These are phyloP conservation scores for Alosa sapidissima DNA, from an alignment of 2,797 vertebrate species.

Conservation along the genomic window DNA sequence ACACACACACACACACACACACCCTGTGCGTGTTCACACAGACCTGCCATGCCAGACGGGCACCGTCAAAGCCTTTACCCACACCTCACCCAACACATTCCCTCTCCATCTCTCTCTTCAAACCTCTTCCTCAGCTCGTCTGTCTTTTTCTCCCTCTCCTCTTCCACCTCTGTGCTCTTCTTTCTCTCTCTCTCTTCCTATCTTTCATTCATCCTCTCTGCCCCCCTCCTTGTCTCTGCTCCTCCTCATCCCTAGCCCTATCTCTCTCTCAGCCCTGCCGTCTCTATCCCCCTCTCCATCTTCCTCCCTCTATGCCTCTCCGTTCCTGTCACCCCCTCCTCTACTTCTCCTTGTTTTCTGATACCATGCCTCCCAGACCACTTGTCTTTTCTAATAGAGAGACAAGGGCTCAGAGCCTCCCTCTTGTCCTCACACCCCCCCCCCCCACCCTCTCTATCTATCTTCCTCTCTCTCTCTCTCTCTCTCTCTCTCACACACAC, in stretches of 20 bases:
- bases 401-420: not conserved
- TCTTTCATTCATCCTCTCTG: not conserved
- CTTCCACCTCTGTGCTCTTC: not conserved
- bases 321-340: not conserved
- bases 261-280: not conserved
- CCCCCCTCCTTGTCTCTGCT: not conserved
- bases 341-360: not conserved
- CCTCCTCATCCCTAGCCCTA: not conserved
- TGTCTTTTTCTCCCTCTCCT: not conserved
- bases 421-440: not conserved
- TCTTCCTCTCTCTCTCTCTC: not conserved
- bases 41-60: constrained; percentile 4
- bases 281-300: not conserved
- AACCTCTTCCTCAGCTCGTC: not conserved
- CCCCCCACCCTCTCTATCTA: not conserved
- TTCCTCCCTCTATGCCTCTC: not conserved
- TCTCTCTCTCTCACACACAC: not conserved
- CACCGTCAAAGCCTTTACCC: not conserved
- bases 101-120: not conserved
- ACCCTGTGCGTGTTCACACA: not conserved
- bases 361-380: not conserved
- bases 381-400: constrained; percentile 14
- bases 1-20: constrained; percentile 2
- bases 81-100: not conserved
- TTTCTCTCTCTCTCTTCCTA: not conserved